A percentile compares a stretch with the other conserved stretches of the same genome.
Conservation (phyloP, 2,888 invertebrate genomes). For the Theodoxus fluviatilis region DNA sequence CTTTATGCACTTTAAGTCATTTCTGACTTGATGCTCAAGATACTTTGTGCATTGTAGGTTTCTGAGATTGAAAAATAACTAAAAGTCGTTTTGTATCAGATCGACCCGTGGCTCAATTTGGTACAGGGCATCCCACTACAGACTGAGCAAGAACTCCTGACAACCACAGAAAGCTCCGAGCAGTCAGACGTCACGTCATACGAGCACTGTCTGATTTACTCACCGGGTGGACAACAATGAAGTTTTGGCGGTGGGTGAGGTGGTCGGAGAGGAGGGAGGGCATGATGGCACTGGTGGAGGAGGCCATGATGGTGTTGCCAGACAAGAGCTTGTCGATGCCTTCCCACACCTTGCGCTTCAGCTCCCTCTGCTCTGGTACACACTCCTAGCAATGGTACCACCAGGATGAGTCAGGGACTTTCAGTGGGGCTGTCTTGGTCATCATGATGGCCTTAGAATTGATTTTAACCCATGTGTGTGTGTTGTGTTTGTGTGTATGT, state of each 20-base stretch:
- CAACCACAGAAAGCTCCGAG: not conserved
- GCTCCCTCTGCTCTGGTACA: slow-evolving; percentile 85
- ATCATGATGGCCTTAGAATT: too few species aligned
- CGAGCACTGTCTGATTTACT: slow-evolving; percentile 24
- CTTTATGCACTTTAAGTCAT: too few species aligned
- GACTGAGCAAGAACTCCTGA: too few species aligned
- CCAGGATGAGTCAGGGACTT: slow-evolving; percentile 75
- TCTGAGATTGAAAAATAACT: too few species aligned
- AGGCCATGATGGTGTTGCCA: slow-evolving; percentile 71
- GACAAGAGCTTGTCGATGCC: slow-evolving; percentile 76
- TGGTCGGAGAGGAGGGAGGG: slow-evolving; percentile 86
- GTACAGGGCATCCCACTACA: too few species aligned
- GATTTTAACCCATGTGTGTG: too few species aligned
- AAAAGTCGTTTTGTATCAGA: too few species aligned
- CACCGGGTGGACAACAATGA: slow-evolving; percentile 80
- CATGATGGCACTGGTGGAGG: slow-evolving; percentile 90
- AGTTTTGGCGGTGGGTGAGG: slow-evolving; percentile 73
- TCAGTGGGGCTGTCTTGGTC: too few species aligned
- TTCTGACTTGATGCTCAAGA: too few species aligned
- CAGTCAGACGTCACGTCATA: not conserved
- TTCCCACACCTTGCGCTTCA: slow-evolving; percentile 82
- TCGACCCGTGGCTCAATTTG: too few species aligned
- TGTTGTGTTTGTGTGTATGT: too few species aligned
- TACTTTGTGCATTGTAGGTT: too few species aligned
- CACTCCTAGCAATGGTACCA: slow-evolving; percentile 77